Evolutionary conservation across 1,140 invertebrate species (phyloP).

Genomic region (Drosophila melanogaster): DNA sequence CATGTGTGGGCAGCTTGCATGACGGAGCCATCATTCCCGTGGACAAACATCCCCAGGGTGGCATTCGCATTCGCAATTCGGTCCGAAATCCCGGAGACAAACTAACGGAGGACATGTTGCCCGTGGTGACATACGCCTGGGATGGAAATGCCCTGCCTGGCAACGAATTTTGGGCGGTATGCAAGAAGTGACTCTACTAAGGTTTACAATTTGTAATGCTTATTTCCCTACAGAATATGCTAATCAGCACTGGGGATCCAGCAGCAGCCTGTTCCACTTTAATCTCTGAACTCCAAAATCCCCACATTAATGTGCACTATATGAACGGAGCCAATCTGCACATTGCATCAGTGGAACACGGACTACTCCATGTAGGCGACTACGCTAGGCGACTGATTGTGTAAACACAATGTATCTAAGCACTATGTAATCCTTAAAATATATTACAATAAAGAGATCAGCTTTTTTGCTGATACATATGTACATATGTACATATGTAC

Average conservation of each 20-base stretch:
- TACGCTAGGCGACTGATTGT: slow-evolving; percentile 65
- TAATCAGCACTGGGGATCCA: slow-evolving; percentile 86
- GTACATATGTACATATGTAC: too few species aligned
- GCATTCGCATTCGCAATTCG: slow-evolving; percentile 59
- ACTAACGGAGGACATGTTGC: slow-evolving; percentile 68
- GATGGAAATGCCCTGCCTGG: slow-evolving; percentile 89
- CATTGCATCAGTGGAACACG: slow-evolving; percentile 84
- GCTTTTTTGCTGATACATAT: too few species aligned
- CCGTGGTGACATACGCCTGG: slow-evolving; percentile 88
- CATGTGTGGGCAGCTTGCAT: slow-evolving; percentile 28
- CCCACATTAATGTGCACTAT: slow-evolving; percentile 85
- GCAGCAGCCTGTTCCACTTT: slow-evolving; percentile 87
- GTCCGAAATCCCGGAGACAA: slow-evolving; percentile 68
- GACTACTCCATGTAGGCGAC: slow-evolving; percentile 85
- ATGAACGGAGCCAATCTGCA: slow-evolving; percentile 85
- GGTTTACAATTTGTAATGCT: background rate
- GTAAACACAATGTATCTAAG: background rate
- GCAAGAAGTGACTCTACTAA: background rate
- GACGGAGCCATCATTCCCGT: slow-evolving; percentile 50
- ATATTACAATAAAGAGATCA: too few species aligned
- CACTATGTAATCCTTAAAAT: too few species aligned
- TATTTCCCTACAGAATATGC: slow-evolving; percentile 3
- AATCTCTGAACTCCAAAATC: slow-evolving; percentile 87
- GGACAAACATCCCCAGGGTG: slow-evolving; percentile 50
- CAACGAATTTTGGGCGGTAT: slow-evolving; percentile 86